Conservation (phyloP, 2,113 vertebrate species). For the Callorhinus ursinus region DNA sequence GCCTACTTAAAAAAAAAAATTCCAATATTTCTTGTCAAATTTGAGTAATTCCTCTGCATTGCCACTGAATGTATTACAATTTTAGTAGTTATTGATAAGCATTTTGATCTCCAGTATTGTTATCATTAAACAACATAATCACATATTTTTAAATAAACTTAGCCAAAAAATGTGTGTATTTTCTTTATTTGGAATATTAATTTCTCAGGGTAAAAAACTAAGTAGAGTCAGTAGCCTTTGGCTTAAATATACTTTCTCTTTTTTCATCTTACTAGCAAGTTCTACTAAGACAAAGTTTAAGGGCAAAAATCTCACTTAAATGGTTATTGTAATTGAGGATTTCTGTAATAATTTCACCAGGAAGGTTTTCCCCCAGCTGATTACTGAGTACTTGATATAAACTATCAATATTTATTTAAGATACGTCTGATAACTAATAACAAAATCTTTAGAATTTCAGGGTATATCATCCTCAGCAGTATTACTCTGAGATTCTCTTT, state of each 20-base stretch:
- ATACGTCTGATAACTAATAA: not conserved
- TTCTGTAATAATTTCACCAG: not conserved
- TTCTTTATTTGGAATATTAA: slow-evolving; percentile 35
- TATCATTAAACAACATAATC: not conserved
- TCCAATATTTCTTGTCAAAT: slow-evolving; percentile 45
- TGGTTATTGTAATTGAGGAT: not conserved
- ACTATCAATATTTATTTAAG: not conserved
- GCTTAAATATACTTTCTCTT: slow-evolving; percentile 25
- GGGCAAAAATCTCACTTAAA: not conserved
- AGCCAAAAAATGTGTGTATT: not conserved
- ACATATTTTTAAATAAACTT: slow-evolving; percentile 39
- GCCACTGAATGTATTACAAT: slow-evolving; percentile 16
- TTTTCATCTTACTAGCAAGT: slow-evolving; percentile 8
- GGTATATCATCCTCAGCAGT: not conserved
- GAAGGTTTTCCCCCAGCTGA: not conserved
- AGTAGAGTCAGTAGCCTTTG: not conserved
- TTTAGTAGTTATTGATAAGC: not conserved
- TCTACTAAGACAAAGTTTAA: not conserved
- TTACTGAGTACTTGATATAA: slow-evolving; percentile 14
- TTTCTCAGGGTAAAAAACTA: slow-evolving; percentile 13
- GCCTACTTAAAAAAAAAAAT: not conserved
- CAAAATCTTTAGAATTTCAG: not conserved
- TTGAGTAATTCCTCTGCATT: slow-evolving; percentile 42
- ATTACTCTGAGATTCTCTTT: not conserved
- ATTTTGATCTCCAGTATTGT: slow-evolving; percentile 41